Base-by-base conservation (phyloP, 2,113 vertebrate genomes). In the Phrynosoma blainvillii region DNA sequence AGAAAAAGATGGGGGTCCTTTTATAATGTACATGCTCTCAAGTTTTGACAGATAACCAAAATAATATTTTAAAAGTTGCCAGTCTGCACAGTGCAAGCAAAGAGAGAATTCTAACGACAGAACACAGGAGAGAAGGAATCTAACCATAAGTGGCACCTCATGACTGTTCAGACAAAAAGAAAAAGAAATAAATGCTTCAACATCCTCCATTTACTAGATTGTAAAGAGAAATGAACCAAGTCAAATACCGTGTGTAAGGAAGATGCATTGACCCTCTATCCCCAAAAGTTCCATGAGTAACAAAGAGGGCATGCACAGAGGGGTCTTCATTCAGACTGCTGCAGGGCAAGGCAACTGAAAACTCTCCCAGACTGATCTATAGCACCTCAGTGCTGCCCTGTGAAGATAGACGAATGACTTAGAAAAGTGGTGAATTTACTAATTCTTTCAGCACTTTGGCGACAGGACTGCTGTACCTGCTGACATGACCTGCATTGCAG, bases 151-250 rank as follows among this genome's bases (percentile, higher is more conserved):
- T 9, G 18, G 4, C 92, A 59, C 87, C 80, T 54, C 77, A 70
- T 62, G 89, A 76, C 18, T 83, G 85, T 84, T 70, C 76, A 91
- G 89, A 36, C 11, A 42, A 62, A 47, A 47, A 36, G 14, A 65
- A 30, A 76, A 21, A 54, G 83, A 56, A 85, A 76, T 4, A 90
- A 90, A 92, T 47, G 30, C 87, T 76, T 87, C 47, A 89, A 80
- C 6, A 65, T 71, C 65, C 62, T 74, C 8, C 27, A 25, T 14
- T 68, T 70, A 30, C 62, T 40, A 70, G 62, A 77, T 13, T 80
- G 30, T 42, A 10, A 23, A 36, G 10, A 40, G 54, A 78, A 71
- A 30, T 0, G 0, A n/a, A 76, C 14, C 32, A 84, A 88, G 54
- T 76, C 32, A 81, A 88, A 66, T 76, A 85, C 40, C n/a, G 10